Evolutionary conservation across 2,888 invertebrate genomes (phyloP), one percentile per base, ranked within the genome.

Genomic region (Leptodirus hochenwartii): DNA sequence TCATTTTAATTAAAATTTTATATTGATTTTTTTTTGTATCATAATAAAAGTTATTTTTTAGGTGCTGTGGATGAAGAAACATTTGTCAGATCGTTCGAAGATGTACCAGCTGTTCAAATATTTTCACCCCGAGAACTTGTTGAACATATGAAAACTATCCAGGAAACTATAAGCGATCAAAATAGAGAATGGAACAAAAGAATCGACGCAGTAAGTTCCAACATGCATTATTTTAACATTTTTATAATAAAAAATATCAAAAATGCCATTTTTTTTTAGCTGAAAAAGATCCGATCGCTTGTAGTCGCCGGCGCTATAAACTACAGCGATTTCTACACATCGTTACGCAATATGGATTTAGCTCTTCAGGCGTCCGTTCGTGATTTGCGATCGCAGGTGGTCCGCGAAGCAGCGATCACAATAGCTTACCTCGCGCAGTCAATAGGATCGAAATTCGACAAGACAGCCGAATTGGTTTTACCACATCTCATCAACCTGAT

Each of bases 381-480:
- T 58, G 90, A 91, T 55, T 61, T 91, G 5, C 66, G 90, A 46
- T 96, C 95, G 41, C 66, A 72, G 61, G 85, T 95, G 35, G 93
- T 93, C 1, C 68, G 96, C 27, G 98, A 98, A 54, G 87, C 88
- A 2, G 95, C 93, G 50, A 80, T 95, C 35, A 88, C 93, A 1
- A 74, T 95, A 43, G 88, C 93, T 22, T 91, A 76, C 59, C 68
- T 93, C 59, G 76, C 90, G 27, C 84, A 88, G 56, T 70, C 73
- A 29, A 53, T 96, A 30, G 75, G 77, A 34, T 73, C 66, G 43
- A 85, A 81, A 51, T 66, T 82, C 42, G 91, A 93, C 41, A 78
- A 76, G 48, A 79, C 87, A 58, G 78, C 81, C 23, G 78, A 90
- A 50, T 66, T 93, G 30, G 57, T 96, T 27, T 79, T 79, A 38